These are phyloP conservation scores for Anodontia alba DNA, from an alignment of 2,888 invertebrate species.

Conservation along the genomic window DNA sequence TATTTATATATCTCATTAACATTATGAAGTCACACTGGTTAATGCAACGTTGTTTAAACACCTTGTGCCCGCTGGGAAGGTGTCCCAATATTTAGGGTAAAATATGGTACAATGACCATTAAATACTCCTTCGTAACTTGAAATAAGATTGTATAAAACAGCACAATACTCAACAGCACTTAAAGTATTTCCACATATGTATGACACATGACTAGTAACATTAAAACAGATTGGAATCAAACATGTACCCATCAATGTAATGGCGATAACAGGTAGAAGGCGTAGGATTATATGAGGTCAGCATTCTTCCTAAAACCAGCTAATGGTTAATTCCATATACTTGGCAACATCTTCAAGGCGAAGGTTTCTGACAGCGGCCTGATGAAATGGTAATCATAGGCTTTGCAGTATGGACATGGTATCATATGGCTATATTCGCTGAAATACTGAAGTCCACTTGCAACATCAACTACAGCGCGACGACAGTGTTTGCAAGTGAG, in stretches of 20 bases:
- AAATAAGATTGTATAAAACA: too few relatives aligned
- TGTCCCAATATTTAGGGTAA: too few relatives aligned
- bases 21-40: too few relatives aligned
- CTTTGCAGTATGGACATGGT: conserved; percentile 96
- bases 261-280: conserved; percentile 15
- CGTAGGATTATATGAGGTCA: conserved; percentile 17
- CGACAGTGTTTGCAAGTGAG: conserved; percentile 97
- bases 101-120: too few relatives aligned
- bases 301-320: neutral
- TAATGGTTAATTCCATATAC: conserved; percentile 74
- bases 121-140: too few relatives aligned
- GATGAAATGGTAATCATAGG: conserved; percentile 96
- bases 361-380: conserved; percentile 89
- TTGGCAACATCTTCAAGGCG: conserved; percentile 67
- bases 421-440: conserved; percentile 95
- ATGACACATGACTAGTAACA: neutral
- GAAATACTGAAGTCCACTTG: conserved; percentile 93
- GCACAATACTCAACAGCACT: neutral
- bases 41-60: too few relatives aligned
- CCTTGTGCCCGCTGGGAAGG: too few relatives aligned
- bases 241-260: neutral
- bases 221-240: conserved; percentile 1
- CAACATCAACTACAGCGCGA: conserved; percentile 94
- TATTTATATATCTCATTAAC: too few relatives aligned
- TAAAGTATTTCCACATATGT: neutral